These are phyloP conservation scores for Crocodylus rhombifer DNA, from an alignment of 2,797 vertebrate species.

Conservation along the genomic window DNA sequence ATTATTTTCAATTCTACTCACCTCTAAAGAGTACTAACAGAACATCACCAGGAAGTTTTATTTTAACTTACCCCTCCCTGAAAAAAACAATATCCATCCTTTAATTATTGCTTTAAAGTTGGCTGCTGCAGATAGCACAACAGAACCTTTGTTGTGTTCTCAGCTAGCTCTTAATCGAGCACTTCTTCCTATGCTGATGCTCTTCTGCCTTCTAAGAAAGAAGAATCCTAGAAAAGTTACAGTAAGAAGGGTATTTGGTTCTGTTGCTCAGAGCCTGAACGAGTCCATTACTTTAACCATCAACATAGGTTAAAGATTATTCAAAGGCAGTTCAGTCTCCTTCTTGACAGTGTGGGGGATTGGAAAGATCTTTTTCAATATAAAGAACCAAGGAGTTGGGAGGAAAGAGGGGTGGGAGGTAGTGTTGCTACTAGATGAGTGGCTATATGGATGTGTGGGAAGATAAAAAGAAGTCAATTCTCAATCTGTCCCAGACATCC, in stretches of 20 bases:
- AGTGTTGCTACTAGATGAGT: not conserved
- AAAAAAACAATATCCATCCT: slow-evolving; percentile 26
- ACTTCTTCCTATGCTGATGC: slow-evolving; percentile 34
- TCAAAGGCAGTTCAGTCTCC: not conserved
- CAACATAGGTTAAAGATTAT: not conserved
- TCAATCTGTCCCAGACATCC: not conserved
- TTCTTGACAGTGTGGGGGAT: not conserved
- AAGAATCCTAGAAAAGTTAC: slow-evolving; percentile 5
- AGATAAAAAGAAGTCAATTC: not conserved
- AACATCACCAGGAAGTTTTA: not conserved
- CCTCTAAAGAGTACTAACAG: not conserved
- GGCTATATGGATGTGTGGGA: not conserved
- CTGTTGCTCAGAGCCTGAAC: not conserved
- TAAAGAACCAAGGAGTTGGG: not conserved
- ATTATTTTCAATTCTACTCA: not conserved
- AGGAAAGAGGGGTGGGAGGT: not conserved
- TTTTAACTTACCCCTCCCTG: slow-evolving; percentile 41
- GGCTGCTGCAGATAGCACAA: slow-evolving; percentile 45
- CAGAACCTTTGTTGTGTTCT: slow-evolving; percentile 37
- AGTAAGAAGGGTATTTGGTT: not conserved
- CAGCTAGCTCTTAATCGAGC: slow-evolving; percentile 8
- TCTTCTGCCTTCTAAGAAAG: slow-evolving; percentile 4
- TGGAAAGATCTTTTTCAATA: not conserved
- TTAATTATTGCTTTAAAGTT: slow-evolving; percentile 33
- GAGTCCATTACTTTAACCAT: not conserved